phyloP scores from a whole-genome alignment of 2,888 invertebrate species.

The Diplolepis rosae region DNA sequence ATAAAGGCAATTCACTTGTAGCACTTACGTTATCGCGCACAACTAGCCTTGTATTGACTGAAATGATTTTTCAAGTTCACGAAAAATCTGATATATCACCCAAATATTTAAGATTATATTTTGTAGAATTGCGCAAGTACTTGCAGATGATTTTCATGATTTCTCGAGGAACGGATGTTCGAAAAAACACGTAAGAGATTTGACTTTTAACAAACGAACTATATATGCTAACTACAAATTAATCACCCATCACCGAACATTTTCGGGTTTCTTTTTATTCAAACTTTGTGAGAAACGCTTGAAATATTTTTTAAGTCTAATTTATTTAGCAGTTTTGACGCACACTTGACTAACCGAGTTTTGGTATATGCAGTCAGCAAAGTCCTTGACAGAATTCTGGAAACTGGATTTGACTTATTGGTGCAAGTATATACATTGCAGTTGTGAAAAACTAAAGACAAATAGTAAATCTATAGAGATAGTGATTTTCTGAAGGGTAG shows the following conservation, averaged over 20 bases:
- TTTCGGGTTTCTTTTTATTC: constrained; percentile 16
- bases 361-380: not conserved
- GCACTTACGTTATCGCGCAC: constrained; percentile 15
- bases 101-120: not conserved
- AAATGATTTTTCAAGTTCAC: not conserved
- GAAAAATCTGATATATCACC: not conserved
- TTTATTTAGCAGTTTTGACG: constrained; percentile 30
- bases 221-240: not conserved
- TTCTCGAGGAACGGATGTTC: constrained; percentile 55
- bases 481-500: too few relatives aligned
- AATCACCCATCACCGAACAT: constrained; percentile 12
- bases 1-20: not conserved
- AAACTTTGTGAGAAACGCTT: not conserved
- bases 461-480: too few relatives aligned
- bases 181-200: constrained; percentile 59
- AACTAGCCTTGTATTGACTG: not conserved
- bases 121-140: constrained; percentile 41
- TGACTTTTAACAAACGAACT: constrained; percentile 31
- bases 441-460: too few relatives aligned
- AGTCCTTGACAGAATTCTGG: not conserved
- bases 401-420: too few relatives aligned
- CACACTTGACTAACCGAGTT: constrained; percentile 51
- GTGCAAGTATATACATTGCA: too few relatives aligned
- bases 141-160: constrained; percentile 51
- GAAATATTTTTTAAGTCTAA: not conserved